Evolutionary conservation across 2,113 vertebrate genomes (phyloP).

Genomic region (Acrocephalus kingi): DNA sequence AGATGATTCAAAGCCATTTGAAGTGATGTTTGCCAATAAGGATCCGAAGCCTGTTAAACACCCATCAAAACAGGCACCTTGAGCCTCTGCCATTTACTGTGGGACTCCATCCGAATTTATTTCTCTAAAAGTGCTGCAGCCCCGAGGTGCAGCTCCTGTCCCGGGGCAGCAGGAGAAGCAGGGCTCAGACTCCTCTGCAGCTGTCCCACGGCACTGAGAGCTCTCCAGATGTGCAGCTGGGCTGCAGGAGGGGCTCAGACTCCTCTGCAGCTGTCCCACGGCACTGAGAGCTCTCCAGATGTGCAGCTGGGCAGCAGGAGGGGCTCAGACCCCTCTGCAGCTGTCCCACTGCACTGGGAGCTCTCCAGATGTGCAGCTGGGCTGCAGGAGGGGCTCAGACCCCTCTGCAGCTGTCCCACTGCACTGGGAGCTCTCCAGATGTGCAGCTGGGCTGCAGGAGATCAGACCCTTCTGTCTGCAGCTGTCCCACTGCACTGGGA

Average conservation of each 20-base stretch:
- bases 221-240: neutral
- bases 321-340: no score
- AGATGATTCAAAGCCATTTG: neutral
- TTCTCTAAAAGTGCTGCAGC: neutral
- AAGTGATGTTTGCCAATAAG: neutral
- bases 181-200: neutral
- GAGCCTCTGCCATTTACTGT: neutral
- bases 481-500: no score
- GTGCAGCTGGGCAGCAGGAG: neutral
- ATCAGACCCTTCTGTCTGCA: no score
- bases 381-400: neutral
- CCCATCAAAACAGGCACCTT: neutral
- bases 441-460: no score
- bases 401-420: no score
- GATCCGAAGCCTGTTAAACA: neutral
- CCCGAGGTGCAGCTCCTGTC: neutral
- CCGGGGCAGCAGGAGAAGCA: neutral
- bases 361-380: no score
- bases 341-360: no score
- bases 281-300: no score
- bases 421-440: no score
- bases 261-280: no score
- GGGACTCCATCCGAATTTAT: rapidly evolving
- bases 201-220: no score
- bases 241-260: neutral